A percentile compares a stretch with the other conserved stretches of the same genome.
These are phyloP conservation scores for Orbicella faveolata DNA, from an alignment of 64 coral and sea anemone genomes.

Conservation along the genomic window DNA sequence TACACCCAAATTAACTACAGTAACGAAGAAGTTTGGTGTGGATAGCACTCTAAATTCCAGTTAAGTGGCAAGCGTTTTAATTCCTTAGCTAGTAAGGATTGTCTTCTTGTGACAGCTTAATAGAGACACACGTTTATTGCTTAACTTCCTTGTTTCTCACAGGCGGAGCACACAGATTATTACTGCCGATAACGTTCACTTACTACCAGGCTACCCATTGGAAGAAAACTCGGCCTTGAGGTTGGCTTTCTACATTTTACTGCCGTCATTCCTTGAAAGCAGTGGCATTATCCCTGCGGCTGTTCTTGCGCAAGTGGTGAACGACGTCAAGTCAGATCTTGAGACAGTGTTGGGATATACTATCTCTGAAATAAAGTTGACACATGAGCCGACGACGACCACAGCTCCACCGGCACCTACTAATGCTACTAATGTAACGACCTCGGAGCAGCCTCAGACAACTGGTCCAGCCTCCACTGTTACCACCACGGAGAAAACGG, in stretches of 20 bases:
- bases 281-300: neutral
- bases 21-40: too few relatives aligned
- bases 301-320: neutral
- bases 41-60: too few relatives aligned
- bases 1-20: too few relatives aligned
- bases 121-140: neutral
- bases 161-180: slow-evolving; percentile 5
- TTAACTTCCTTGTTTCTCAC: neutral
- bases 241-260: slow-evolving; percentile 12
- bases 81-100: too few relatives aligned
- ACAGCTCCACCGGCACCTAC: neutral
- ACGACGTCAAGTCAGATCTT: neutral
- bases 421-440: neutral
- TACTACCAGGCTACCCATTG: slow-evolving; percentile 8
- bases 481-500: neutral
- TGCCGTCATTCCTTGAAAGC: neutral
- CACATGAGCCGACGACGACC: neutral
- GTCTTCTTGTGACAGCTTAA: too few relatives aligned
- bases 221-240: neutral
- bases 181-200: neutral
- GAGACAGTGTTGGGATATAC: neutral
- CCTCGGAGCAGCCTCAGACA: neutral
- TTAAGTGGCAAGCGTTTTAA: too few relatives aligned
- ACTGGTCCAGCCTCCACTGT: neutral
- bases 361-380: neutral